Evolutionary conservation across 2,797 vertebrate species (phyloP), one percentile per base, ranked within the genome.

Genomic region (Benthosema pterotum): DNA sequence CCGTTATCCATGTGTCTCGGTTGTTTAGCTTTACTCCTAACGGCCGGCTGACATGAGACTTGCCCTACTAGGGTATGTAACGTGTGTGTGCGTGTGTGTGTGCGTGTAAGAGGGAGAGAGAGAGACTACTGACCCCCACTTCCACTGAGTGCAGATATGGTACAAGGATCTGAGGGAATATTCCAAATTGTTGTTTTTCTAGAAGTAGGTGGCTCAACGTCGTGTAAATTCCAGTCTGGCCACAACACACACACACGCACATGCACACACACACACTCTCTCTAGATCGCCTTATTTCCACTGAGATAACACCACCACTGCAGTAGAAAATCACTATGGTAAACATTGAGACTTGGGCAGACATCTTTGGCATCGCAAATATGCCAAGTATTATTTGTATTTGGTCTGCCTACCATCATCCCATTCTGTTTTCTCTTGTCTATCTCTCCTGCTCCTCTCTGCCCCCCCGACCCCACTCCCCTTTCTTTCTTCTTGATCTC

Each of bases 281-380:
- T 3, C 22, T 76, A 53, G 63, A 18, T 77, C 59, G 42, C 25
- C 15, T 60, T 89, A 84, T 88, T 88, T 88, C 75, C 63, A 78
- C 72, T 67, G 66, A 16, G 78, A 83, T 86, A 77, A 78, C 62
- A 75, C 72, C 62, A 75, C 72, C 53, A 63, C 74, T 78, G 77
- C 71, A 74, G 60, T 79, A 60, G 77, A 74, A 61, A 66, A 60
- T 86, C 80, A 77, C 60, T 63, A 60, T 68, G 74, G 78, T 78
- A 62, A 62, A 75, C 69, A 22, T 60, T 71, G 71, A 2, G 71
- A 75, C 71, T 79, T 66, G 73, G 70, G 80, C 71, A 71, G 75
- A 79, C 76, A 75, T 83, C 78, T 74, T 69, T 72, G 83, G 85
- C 72, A 89, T 84, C 75, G 46, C 80, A 88, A 87, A 79, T 82